These are phyloP conservation scores for Galeruca laticollis DNA, from an alignment of 2,888 invertebrate species.

Conservation along the genomic window DNA sequence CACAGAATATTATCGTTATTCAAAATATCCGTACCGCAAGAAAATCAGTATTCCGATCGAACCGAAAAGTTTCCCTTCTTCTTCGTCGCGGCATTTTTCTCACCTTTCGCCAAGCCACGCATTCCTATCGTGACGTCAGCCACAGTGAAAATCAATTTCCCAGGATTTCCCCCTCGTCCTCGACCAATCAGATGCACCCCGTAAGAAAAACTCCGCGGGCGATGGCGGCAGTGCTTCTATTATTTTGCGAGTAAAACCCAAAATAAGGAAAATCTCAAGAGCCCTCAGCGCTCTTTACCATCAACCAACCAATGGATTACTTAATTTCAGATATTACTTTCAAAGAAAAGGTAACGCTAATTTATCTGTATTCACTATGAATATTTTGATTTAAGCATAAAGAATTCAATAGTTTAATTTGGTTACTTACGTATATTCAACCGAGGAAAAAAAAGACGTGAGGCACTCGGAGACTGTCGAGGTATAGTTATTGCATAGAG, in stretches of 20 bases:
- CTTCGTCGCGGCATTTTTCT: slow-evolving; percentile 22
- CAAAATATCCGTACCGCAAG: too few species aligned
- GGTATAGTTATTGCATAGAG: too few species aligned
- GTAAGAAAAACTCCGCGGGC: slow-evolving; percentile 53
- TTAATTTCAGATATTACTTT: background rate
- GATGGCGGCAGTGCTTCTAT: slow-evolving; percentile 53
- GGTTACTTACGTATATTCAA: too few species aligned
- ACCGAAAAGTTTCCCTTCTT: background rate
- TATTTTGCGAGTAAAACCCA: slow-evolving; percentile 46
- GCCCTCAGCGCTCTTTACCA: slow-evolving; percentile 14
- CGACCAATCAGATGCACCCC: slow-evolving; percentile 53
- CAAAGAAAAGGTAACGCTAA: background rate
- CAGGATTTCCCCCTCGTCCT: slow-evolving; percentile 53
- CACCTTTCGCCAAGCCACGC: slow-evolving; percentile 28
- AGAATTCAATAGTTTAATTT: too few species aligned
- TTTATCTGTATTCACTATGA: background rate
- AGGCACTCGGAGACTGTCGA: too few species aligned
- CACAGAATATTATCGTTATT: too few species aligned
- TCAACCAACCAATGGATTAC: background rate
- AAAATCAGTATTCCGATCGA: background rate
- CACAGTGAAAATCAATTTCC: slow-evolving; percentile 60
- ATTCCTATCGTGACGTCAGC: slow-evolving; percentile 53
- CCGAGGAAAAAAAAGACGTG: too few species aligned
- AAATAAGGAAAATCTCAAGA: slow-evolving; percentile 47
- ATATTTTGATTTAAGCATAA: too few species aligned